phyloP scores from a whole-genome alignment of 2,888 invertebrate species.

The Cheilosia vernalis region DNA sequence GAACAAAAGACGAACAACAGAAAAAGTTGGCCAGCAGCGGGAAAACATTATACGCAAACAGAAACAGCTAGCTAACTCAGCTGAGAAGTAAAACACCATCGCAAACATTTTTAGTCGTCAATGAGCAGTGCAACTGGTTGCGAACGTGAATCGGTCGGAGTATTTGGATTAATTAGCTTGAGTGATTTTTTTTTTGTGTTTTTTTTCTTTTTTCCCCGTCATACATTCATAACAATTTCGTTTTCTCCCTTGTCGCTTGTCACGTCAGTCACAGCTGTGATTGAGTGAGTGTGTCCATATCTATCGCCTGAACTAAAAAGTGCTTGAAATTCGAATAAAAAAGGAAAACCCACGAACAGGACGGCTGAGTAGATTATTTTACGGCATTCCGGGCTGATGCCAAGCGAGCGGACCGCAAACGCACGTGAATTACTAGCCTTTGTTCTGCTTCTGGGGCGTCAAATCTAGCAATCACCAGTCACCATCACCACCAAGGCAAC shows the following conservation, averaged over 20 bases:
- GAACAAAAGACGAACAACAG: constrained; percentile 13
- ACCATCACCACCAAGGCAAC: no score
- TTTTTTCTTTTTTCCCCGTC: constrained; percentile 2
- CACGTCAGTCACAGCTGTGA: constrained; percentile 4
- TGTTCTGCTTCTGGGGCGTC: constrained; percentile 36
- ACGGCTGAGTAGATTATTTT: constrained; percentile 40
- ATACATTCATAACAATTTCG: background rate
- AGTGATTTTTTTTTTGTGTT: constrained; percentile 10
- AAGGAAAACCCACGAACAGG: constrained; percentile 42
- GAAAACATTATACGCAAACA: constrained; percentile 18
- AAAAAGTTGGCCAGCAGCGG: constrained; percentile 10
- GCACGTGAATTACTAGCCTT: constrained; percentile 56
- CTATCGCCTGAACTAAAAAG: background rate
- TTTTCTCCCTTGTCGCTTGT: background rate
- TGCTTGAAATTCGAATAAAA: constrained; percentile 35
- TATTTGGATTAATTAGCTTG: constrained; percentile 36
- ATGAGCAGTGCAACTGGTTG: constrained; percentile 64
- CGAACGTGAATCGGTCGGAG: constrained; percentile 27
- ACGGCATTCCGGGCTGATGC: constrained; percentile 40
- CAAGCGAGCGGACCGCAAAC: constrained; percentile 1
- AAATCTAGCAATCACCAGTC: constrained; percentile 3
- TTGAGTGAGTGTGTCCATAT: constrained; percentile 48
- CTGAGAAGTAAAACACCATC: constrained; percentile 47
- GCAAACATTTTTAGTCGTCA: constrained; percentile 59
- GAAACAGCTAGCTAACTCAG: constrained; percentile 43